Evolutionary conservation across 2,797 vertebrate genomes (phyloP), one percentile per base, ranked within the genome.

Genomic region (Sebastes iracundus): DNA sequence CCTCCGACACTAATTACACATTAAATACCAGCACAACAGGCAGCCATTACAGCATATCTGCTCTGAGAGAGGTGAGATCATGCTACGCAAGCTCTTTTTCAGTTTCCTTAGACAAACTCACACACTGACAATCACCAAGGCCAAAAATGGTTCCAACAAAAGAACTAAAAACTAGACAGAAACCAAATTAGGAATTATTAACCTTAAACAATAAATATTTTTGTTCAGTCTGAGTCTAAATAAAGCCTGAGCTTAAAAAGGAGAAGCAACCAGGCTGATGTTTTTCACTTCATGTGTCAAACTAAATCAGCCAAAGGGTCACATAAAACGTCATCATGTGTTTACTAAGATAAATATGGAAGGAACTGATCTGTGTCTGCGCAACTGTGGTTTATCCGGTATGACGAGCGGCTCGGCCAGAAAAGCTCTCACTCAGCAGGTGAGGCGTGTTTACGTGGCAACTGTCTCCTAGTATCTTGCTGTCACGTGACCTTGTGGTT

Each of bases 401-500:
- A 77, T 84, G 87, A 65, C 33, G 33, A 79, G 74, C 32, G 56
- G 68, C 75, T 80, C 52, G 38, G 67, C 81, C 76, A 70, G 82
- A 82, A 82, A 83, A 88, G 81, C 89, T 77, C 82, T 79, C 81
- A 52, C 85, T 87, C 88, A 90, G 88, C 90, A 92, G 90, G 91
- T 91, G 88, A 88, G 78, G 55, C 30, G 7, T 94, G 83, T 95
- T 95, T 93, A 93, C 74, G 75, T 92, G 87, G 92, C 92, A 87
- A 95, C 92, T 0, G 91, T 95, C 83, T 87, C 88, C 74, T 66
- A 65, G 90, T 84, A 81, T 78, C 76, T 66, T 73, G 32, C 30
- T 23, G 82, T 94, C 94, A 95, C 72, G 75, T 93, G 94, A 95
- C 90, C 76, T 66, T 86, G 93, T 76, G 87, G 91, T 80, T 79